These are phyloP conservation scores for Crossocerus cetratus DNA, from an alignment of 2,888 invertebrate genomes.

Conservation along the genomic window DNA sequence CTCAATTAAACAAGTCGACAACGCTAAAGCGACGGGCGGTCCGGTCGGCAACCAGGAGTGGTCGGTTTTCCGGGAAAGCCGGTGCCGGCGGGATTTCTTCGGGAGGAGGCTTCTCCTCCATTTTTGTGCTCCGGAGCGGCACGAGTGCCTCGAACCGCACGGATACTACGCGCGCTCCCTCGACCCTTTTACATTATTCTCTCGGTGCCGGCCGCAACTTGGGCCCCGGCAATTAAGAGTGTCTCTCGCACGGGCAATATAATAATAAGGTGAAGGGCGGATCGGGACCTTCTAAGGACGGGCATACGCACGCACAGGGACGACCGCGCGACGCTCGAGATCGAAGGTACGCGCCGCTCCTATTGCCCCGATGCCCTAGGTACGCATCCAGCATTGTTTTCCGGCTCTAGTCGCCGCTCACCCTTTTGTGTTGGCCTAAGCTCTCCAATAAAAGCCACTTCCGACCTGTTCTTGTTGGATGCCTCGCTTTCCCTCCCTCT, in stretches of 20 bases:
- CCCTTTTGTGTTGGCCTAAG: constrained; percentile 42
- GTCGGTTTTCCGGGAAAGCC: constrained; percentile 3
- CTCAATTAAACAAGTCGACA: constrained; percentile 52
- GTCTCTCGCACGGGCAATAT: constrained; percentile 17
- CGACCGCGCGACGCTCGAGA: background rate
- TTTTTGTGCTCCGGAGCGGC: constrained; percentile 1
- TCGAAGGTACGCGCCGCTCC: constrained; percentile 3
- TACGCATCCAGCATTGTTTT: constrained; percentile 29
- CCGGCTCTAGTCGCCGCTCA: background rate
- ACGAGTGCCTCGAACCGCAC: constrained; percentile 6
- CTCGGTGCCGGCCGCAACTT: constrained; percentile 19
- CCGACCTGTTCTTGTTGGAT: constrained; percentile 8
- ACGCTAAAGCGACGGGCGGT: constrained; percentile 30
- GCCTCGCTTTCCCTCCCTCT: background rate
- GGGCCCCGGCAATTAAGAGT: constrained; percentile 19
- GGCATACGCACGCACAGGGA: background rate
- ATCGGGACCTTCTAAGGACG: constrained; percentile 6
- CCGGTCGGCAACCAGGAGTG: background rate
- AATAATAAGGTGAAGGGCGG: constrained; percentile 31
- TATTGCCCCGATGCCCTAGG: constrained; percentile 7
- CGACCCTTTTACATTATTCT: constrained; percentile 30
- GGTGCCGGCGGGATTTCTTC: background rate
- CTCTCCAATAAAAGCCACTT: constrained; percentile 56
- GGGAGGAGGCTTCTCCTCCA: background rate
- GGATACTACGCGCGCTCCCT: background rate